Conservation (phyloP, 2,113 vertebrate genomes). For the Engystomops pustulosus region DNA sequence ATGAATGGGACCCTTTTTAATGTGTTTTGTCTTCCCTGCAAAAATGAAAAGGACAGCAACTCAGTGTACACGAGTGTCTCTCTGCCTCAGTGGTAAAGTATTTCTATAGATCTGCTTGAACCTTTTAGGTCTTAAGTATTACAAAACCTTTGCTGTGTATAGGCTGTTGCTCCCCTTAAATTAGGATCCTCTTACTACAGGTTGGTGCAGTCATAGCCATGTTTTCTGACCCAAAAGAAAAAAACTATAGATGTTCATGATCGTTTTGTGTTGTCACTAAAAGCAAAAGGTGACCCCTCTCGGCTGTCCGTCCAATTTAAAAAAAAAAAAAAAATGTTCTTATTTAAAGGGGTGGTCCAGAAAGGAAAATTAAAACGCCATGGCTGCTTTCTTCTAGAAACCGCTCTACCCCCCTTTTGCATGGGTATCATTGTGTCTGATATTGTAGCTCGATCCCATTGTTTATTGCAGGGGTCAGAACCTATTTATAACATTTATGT, state of each 20-base stretch:
- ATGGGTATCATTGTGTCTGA: no score
- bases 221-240: not conserved
- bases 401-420: no score
- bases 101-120: not conserved
- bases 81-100: not conserved
- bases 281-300: not conserved
- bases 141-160: not conserved
- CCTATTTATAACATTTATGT: no score
- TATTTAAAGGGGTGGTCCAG: no score
- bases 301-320: not conserved
- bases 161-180: not conserved
- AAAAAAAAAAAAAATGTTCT: no score
- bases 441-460: no score
- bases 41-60: conserved; percentile 15
- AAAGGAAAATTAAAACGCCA: no score
- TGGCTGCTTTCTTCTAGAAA: no score
- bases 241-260: not conserved
- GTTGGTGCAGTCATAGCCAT: not conserved
- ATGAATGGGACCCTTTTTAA: not conserved
- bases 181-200: not conserved
- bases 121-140: not conserved
- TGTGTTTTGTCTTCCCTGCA: not conserved
- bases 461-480: no score
- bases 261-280: not conserved
- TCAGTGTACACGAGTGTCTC: no score